phyloP scores from a whole-genome alignment of 2,113 vertebrate species.

The Clarias macrocephalus region DNA sequence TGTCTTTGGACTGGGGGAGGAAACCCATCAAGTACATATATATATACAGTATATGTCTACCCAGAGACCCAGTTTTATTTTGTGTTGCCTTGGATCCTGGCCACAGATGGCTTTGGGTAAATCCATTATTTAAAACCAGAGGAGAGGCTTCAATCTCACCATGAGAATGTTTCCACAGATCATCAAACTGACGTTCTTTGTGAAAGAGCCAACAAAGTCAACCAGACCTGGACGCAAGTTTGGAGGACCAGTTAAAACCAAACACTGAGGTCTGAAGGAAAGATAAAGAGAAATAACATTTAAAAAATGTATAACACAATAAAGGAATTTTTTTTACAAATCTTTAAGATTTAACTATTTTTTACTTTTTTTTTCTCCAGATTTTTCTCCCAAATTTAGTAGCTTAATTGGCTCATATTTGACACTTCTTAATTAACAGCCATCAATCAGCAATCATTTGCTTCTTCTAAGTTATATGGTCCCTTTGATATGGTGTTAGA shows the following conservation, averaged over 20 bases:
- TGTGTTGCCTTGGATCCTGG: neutral
- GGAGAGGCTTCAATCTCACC: conserved; percentile 55
- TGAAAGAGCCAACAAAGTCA: conserved; percentile 76
- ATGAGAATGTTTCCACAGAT: conserved; percentile 75
- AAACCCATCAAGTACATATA: too few species aligned
- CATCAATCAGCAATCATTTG: too few species aligned
- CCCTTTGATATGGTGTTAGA: too few species aligned
- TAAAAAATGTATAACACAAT: neutral
- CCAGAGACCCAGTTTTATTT: too few species aligned
- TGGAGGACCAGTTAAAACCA: conserved; percentile 75
- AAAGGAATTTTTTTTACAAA: neutral
- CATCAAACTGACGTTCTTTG: conserved; percentile 77
- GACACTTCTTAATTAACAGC: too few species aligned
- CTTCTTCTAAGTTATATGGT: too few species aligned
- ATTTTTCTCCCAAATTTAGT: too few species aligned
- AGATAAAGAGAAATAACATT: neutral
- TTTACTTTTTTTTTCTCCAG: too few species aligned
- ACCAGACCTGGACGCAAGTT: conserved; percentile 72
- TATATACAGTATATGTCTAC: too few species aligned
- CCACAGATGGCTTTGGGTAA: neutral
- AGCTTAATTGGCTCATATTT: too few species aligned
- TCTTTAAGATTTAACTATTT: neutral
- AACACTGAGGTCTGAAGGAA: conserved; percentile 71
- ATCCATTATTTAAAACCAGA: neutral
- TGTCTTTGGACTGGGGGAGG: too few species aligned